Percentiles rank a stretch among this genome's conserved stretches.
Evolutionary conservation across 2,113 vertebrate species (phyloP).

Genomic region (Thryonomys swinderianus): DNA sequence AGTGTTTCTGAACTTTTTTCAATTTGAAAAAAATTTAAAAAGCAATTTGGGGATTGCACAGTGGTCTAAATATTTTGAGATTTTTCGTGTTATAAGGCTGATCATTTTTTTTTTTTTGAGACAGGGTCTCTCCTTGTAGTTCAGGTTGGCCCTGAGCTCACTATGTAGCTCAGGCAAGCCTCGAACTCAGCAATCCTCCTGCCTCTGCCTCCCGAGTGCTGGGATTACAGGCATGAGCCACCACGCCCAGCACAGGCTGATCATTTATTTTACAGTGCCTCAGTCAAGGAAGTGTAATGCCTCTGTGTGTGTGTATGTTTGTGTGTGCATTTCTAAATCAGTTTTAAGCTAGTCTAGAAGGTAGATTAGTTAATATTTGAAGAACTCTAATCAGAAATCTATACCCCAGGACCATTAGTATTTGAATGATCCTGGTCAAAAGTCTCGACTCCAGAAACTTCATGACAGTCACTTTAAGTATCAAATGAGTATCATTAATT

Average conservation of each 20-base stretch:
- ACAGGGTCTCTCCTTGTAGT: too few species aligned
- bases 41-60: neutral
- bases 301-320: neutral
- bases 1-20: constrained; percentile 37
- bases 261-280: neutral
- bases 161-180: too few species aligned
- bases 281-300: neutral
- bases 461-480: constrained; percentile 15
- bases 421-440: constrained; percentile 32
- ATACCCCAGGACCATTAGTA: constrained; percentile 10
- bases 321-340: neutral
- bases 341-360: neutral
- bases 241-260: too few species aligned
- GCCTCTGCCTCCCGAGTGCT: too few species aligned
- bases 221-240: too few species aligned
- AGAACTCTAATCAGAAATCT: constrained; percentile 40
- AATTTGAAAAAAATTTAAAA: constrained; percentile 30
- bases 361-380: constrained; percentile 16
- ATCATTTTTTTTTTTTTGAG: constrained; percentile 7
- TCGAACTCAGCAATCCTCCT: too few species aligned
- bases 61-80: neutral
- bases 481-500: constrained; percentile 37
- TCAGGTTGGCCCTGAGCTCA: too few species aligned
- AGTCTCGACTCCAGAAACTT: constrained; percentile 32
- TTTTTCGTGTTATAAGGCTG: neutral